Evolutionary conservation across 53 echinoderm and acorn worm species (phyloP), one percentile per base, ranked within the genome.

Genomic region (Pentamera pediparva): DNA sequence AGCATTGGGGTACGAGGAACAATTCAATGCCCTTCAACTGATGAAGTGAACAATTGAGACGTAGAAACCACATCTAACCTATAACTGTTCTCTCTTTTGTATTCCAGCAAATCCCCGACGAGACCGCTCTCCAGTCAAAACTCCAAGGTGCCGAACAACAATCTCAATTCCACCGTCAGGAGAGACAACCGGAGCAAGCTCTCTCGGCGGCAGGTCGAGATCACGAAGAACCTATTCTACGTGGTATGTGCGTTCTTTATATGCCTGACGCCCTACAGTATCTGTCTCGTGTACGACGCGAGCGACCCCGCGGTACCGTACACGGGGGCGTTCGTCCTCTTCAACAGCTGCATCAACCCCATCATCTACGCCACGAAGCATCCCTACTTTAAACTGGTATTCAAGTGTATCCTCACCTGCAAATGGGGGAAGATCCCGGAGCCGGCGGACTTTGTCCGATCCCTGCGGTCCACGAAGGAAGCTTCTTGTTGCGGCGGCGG

Each of bases 311-410:
- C 76, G 12, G 81, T 81, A 12, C 86, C 86, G 0, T 86, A 86
- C 72, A 75, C 86, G 6, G 86, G 81, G 7, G 69, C 81, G n/a
- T 64, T 86, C 63, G 80, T 86, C 37, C 56, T 86, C 12, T 81
- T 81, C 32, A 86, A 86, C 62, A 81, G 81, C 4, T 80, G 81
- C 19, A 60, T 86, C 20, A 86, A 86, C 5, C 86, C 86, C 12
- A 80, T 86, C 39, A 81, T 85, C 32, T 85, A 85, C 51, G 86
- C 86, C 27, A 85, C 86, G 21, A 85, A 85, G 52, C 86, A 85
- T 39, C 86, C 86, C 12, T 86, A 77, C 36, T 86, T 86, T 62
- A 86, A 86, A 80, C 55, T 28, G 26, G 86, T 86, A 0, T 86
- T 86, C 69, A 56, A 69, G 25, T 69, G 76, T 33, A 86, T 86